These are phyloP conservation scores for Strigamia crassipes DNA, from an alignment of 2,888 invertebrate genomes.

Conservation along the genomic window DNA sequence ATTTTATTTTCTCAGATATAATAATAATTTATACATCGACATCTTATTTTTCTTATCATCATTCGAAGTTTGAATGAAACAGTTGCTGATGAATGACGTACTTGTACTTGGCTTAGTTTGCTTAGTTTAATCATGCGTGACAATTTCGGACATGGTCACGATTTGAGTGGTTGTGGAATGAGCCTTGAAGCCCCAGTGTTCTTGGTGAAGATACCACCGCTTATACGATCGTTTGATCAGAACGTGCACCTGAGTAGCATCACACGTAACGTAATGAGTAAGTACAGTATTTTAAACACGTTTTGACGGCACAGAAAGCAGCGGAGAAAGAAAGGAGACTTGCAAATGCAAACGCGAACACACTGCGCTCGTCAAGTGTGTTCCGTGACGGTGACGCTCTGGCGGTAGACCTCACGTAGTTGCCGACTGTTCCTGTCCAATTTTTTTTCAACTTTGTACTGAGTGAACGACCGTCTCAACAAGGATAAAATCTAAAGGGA, in stretches of 20 bases:
- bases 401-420: constrained; percentile 15
- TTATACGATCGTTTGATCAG: constrained; percentile 28
- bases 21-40: no score
- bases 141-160: neutral
- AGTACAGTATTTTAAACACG: neutral
- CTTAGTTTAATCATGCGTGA: neutral
- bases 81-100: no score
- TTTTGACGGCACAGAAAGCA: constrained; percentile 4
- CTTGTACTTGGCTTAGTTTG: no score
- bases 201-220: neutral
- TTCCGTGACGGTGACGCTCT: constrained; percentile 34
- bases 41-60: no score
- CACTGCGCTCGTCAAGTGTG: neutral
- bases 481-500: constrained; percentile 25
- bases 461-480: constrained; percentile 36
- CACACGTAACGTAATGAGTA: neutral
- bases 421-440: constrained; percentile 39
- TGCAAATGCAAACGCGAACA: neutral
- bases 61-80: no score
- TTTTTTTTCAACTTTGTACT: constrained; percentile 12
- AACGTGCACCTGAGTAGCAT: constrained; percentile 30
- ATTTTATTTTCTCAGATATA: no score
- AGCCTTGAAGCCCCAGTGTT: no score
- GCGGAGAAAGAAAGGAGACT: neutral
- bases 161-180: neutral